These are phyloP conservation scores for Phorcus lineatus DNA, from an alignment of 2,888 invertebrate genomes.

Conservation along the genomic window DNA sequence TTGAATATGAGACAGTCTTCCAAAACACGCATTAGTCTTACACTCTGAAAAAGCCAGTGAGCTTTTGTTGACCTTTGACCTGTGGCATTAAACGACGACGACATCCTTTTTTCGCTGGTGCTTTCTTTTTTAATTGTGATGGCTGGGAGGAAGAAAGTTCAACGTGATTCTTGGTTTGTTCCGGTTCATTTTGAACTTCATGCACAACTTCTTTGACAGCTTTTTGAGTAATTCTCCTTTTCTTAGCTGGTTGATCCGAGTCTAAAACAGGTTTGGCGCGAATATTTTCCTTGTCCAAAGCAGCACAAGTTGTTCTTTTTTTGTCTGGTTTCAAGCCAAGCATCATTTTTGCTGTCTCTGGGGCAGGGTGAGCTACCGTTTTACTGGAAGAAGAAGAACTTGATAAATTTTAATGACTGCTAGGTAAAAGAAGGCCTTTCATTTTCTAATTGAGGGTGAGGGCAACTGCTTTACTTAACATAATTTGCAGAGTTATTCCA, in stretches of 20 bases:
- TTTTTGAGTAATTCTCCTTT: not conserved
- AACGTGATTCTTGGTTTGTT: not conserved
- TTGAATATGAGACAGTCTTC: too few relatives aligned
- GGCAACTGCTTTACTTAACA: too few relatives aligned
- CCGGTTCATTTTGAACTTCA: not conserved
- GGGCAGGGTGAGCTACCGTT: conserved; percentile 56
- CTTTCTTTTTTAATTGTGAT: conserved; percentile 44
- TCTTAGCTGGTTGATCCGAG: conserved; percentile 28
- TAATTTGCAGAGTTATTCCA: too few relatives aligned
- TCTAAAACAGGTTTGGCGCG: not conserved
- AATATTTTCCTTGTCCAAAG: conserved; percentile 50
- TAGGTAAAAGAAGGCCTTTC: too few relatives aligned
- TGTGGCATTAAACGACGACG: conserved; percentile 59
- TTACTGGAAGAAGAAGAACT: conserved; percentile 48
- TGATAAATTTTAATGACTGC: too few relatives aligned
- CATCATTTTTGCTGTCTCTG: conserved; percentile 39
- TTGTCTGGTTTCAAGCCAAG: not conserved
- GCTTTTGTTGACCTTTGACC: conserved; percentile 62
- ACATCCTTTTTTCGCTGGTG: conserved; percentile 43
- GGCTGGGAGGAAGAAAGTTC: conserved; percentile 6
- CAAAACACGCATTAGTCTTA: conserved; percentile 12
- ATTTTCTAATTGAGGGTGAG: too few relatives aligned
- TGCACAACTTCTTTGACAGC: not conserved
- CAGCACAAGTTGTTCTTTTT: not conserved
- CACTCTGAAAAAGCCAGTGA: conserved; percentile 57